Evolutionary conservation across 2,797 vertebrate species (phyloP), one percentile per base, ranked within the genome.

Genomic region (Lagodon rhomboides): DNA sequence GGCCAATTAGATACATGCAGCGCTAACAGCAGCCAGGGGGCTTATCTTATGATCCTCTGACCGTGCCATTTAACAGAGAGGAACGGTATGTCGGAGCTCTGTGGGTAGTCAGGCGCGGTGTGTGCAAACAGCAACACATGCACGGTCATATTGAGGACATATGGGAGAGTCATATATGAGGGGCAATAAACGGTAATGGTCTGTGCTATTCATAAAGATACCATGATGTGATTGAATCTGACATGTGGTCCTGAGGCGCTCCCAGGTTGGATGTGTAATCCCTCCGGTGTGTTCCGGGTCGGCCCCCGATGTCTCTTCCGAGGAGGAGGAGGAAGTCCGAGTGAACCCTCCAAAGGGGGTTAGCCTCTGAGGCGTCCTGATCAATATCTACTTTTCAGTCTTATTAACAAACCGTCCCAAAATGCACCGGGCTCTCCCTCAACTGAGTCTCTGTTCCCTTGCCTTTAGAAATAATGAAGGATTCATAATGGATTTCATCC

Each of bases 1-100:
- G 84, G 75, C 84, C 82, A 87, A 89, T 92, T 91, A 93, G 83
- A 83, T 72, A 73, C 85, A 83, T 67, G 80, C 66, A 27, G 82
- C 12, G 56, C 78, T 69, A 87, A 90, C 72, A 78, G 75, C 86
- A 84, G 80, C 83, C 83, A 43, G 12, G 10, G 80, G 84, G 79
- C 66, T 88, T 85, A 87, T 85, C 80, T 73, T 68, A 73, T 81
- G 83, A 77, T 88, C 79, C 72, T 87, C 68, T 84, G 85, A 84
- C 83, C 75, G 77, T 4, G 34, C 38, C 56, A 70, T 86, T 87
- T 89, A 84, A 73, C 54, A 27, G 22, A 15, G 66, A 59, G 43
- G 66, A 53, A 69, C 43, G 60, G 44, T 20, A 64, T 50, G 41
- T 44, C 44, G 51, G 34, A 68, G 30, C 71, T 65, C 49, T n/a